These are phyloP conservation scores for Laspeyria flexula DNA, from an alignment of 2,888 invertebrate species.

Conservation along the genomic window DNA sequence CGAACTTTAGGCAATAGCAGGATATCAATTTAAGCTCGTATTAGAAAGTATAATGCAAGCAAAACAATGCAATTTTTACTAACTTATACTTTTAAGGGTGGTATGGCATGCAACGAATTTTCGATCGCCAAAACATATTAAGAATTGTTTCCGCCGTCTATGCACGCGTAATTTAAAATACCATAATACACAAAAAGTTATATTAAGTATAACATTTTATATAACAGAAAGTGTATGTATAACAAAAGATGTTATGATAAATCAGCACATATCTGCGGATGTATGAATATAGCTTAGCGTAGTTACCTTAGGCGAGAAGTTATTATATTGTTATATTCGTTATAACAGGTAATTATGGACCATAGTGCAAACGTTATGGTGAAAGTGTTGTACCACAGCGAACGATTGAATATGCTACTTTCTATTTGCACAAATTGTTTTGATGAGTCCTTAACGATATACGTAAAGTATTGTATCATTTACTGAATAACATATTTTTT, in stretches of 20 bases:
- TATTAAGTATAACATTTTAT: slow-evolving; percentile 16
- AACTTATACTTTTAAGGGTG: not conserved
- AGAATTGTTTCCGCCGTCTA: slow-evolving; percentile 20
- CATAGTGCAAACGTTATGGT: slow-evolving; percentile 40
- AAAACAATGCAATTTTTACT: not conserved
- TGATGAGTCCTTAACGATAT: not conserved
- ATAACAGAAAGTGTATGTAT: slow-evolving; percentile 10
- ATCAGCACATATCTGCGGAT: slow-evolving; percentile 45
- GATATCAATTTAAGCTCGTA: not conserved
- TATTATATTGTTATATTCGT: slow-evolving; percentile 43
- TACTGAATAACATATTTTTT: not conserved
- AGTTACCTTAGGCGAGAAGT: slow-evolving; percentile 60
- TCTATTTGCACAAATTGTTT: not conserved
- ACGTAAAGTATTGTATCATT: not conserved
- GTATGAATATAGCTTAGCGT: slow-evolving; percentile 51
- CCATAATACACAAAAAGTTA: slow-evolving; percentile 6
- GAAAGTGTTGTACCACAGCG: slow-evolving; percentile 16
- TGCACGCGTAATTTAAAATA: slow-evolving; percentile 19
- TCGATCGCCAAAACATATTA: not conserved
- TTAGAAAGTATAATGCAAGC: not conserved
- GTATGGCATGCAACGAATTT: not conserved
- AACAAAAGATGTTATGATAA: slow-evolving; percentile 12
- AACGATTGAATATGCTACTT: slow-evolving; percentile 41
- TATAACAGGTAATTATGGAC: slow-evolving; percentile 41
- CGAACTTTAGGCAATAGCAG: too few species aligned